A percentile compares a stretch with the other conserved stretches of the same genome.
Conservation (phyloP, 2,888 invertebrate species). For the Oxyscelio sp. region DNA sequence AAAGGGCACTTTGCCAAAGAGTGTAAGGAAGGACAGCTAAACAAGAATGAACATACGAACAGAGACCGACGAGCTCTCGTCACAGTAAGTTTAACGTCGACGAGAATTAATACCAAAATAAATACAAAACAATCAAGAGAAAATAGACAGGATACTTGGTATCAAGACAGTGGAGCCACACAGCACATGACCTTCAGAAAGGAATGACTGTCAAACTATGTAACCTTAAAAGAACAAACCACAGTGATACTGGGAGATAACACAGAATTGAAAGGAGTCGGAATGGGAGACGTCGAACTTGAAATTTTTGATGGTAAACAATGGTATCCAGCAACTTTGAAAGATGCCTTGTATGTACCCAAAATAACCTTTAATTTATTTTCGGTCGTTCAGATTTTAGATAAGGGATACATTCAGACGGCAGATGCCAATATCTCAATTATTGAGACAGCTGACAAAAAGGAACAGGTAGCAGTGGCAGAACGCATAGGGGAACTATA, state of each 20-base stretch:
- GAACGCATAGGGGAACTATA: slow-evolving; percentile 72
- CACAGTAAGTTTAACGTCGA: slow-evolving; percentile 13
- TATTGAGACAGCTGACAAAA: slow-evolving; percentile 64
- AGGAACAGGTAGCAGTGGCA: slow-evolving; percentile 66
- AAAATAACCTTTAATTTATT: slow-evolving; percentile 77
- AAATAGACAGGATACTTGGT: slow-evolving; percentile 27
- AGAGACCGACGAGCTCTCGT: slow-evolving; percentile 24
- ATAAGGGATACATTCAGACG: slow-evolving; percentile 78
- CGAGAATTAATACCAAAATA: neutral
- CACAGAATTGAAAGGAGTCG: slow-evolving; percentile 77
- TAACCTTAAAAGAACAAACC: neutral
- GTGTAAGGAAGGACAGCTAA: neutral
- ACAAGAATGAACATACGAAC: no score
- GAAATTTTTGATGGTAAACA: slow-evolving; percentile 77
- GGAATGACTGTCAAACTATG: slow-evolving; percentile 34
- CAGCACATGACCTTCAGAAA: slow-evolving; percentile 47
- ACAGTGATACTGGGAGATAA: slow-evolving; percentile 74
- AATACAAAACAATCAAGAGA: neutral
- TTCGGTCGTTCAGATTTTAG: slow-evolving; percentile 77
- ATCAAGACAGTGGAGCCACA: slow-evolving; percentile 46
- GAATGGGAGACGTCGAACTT: slow-evolving; percentile 76
- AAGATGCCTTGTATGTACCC: slow-evolving; percentile 72
- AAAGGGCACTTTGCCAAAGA: slow-evolving; percentile 44
- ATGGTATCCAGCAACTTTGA: slow-evolving; percentile 73
- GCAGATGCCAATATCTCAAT: slow-evolving; percentile 73